Evolutionary conservation across 2,888 invertebrate genomes (phyloP), one percentile per base, ranked within the genome.

Genomic region (Pharmacophagus antenor): DNA sequence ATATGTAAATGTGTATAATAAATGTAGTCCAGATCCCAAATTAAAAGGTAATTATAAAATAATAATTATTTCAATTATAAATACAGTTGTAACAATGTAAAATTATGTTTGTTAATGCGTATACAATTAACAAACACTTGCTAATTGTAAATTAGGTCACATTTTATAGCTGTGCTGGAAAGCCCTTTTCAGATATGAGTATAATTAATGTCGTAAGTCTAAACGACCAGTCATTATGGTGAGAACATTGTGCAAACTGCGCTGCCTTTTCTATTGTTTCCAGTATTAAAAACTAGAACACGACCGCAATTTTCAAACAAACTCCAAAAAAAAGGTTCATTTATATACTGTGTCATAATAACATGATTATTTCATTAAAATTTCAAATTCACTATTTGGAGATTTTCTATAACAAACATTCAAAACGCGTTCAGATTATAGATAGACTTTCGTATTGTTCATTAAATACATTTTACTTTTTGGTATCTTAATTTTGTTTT

Each of bases 211-310:
- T 57, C 49, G 54, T 49, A 50, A 54, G 31, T 50, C 54, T 50
- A 31, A 49, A 51, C 76, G 76, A 67, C 59, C 66, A 70, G 73
- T 77, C 79, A 80, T 74, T 72, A 81, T 84, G 82, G 84, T 82
- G 79, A 50, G 79, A 77, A 72, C 72, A 61, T 65, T 68, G 70
- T 74, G 69, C 70, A 69, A 76, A 73, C 73, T 73, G 72, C 67
- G 56, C 61, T 69, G 69, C 61, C 70, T 59, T 68, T 64, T 46
- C 76, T 77, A 83, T 82, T 84, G 82, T 84, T 85, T 79, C 65
- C 76, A 79, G 74, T 78, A 77, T 69, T 8, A 37, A 72, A 77
- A 84, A 81, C 79, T 76, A 77, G 80, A 71, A 62, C 72, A 66
- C 70, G 69, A 68, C 69, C 74, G 67, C 61, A 56, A 62, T 57